Percentiles rank a stretch among this genome's conserved stretches.
phyloP scores from a whole-genome alignment of 2,113 vertebrate genomes.

The Brienomyrus brachyistius region DNA sequence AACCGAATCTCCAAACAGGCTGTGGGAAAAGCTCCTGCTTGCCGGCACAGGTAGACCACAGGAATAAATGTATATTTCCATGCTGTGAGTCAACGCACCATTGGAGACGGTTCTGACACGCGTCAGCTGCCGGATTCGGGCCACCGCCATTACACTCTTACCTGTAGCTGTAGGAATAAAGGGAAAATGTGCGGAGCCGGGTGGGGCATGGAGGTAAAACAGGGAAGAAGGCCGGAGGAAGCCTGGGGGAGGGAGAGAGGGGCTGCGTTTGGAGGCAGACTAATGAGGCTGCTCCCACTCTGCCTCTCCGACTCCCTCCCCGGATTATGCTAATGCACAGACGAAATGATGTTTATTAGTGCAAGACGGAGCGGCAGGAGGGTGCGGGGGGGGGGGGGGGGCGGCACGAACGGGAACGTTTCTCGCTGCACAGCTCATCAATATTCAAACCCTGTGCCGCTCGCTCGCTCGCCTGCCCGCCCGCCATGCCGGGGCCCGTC shows the following conservation, averaged over 20 bases:
- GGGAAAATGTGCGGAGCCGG: not conserved
- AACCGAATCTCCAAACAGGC: not conserved
- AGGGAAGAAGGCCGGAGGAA: not conserved
- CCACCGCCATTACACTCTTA: not conserved
- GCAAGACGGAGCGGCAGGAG: constrained; percentile 4
- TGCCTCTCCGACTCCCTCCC: constrained; percentile 25
- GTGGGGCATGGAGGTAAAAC: not conserved
- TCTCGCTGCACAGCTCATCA: constrained; percentile 43
- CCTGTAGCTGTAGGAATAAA: not conserved
- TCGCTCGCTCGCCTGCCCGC: not conserved
- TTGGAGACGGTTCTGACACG: not conserved
- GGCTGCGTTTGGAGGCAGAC: not conserved
- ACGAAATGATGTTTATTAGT: constrained; percentile 53
- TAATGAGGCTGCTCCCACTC: constrained; percentile 17
- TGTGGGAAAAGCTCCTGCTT: not conserved
- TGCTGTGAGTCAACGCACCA: not conserved
- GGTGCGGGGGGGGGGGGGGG: constrained; percentile 36
- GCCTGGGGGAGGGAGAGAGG: not conserved
- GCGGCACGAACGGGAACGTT: constrained; percentile 42
- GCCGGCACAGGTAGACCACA: not conserved
- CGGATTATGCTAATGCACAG: constrained; percentile 46
- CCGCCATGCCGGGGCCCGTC: not conserved
- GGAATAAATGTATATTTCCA: not conserved
- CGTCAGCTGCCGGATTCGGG: not conserved
- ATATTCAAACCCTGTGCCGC: constrained; percentile 47